Evolutionary conservation across 2,888 invertebrate genomes (phyloP), one percentile per base, ranked within the genome.

Genomic region (Luperina testacea): DNA sequence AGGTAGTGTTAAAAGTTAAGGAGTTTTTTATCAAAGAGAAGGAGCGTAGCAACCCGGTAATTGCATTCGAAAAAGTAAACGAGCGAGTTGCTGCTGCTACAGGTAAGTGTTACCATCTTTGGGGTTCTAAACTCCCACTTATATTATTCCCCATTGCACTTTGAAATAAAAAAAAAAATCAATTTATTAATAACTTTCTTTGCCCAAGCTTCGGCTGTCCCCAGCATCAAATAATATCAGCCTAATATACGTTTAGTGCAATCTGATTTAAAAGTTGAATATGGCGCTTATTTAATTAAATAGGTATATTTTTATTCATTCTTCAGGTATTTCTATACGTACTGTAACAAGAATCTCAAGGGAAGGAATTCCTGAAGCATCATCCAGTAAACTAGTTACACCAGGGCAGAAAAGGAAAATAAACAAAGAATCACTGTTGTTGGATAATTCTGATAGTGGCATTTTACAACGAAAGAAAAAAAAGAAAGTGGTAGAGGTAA

Each of bases 341-440:
- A 75, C 75, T n/a, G 20, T 75, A n/a, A 75, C 75, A 59, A 75
- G 75, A 75, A 75, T 75, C 9, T n/a, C 76, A 59, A 59, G 76
- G 3, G 59, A 75, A 59, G 59, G 45, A 75, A 45, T 75, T 24
- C 32, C n/a, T 75, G 76, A 75, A 59, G n/a, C 45, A 75, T 48
- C 75, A 38, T 75, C 32, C 32, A 59, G n/a, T 45, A 75, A 75
- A 75, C 27, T 57, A 24, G 53, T 7, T 75, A 73, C 74, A 64
- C 57, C 64, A 48, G 45, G 38, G n/a, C 32, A 20, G 45, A 59
- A 75, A 45, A 32, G 75, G 4, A 75, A 75, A 59, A n/a, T 75
- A 45, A 59, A 57, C 9, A 75, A 59, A n/a, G 75, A 75, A 27
- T 57, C 74, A 75, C 13, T 75, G 24, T 17, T 13, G 9, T n/a